phyloP scores from a whole-genome alignment of 2,113 vertebrate genomes.

The Seriola rivoliana region DNA sequence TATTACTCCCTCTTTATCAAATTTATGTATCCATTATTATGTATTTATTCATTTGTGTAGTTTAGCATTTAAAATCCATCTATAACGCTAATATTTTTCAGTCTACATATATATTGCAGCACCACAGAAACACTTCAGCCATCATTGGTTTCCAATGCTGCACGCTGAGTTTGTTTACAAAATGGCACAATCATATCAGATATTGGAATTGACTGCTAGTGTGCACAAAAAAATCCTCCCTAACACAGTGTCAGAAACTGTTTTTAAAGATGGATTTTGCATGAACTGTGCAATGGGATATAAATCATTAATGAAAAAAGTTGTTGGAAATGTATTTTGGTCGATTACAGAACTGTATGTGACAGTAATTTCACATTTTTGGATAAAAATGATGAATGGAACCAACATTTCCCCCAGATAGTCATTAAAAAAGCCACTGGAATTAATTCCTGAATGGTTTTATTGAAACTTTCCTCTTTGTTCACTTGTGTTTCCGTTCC shows the following conservation, averaged over 20 bases:
- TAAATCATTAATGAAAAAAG: background rate
- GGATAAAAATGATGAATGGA: background rate
- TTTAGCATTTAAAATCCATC: background rate
- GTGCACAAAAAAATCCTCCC: background rate
- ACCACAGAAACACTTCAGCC: background rate
- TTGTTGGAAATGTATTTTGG: background rate
- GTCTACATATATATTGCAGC: background rate
- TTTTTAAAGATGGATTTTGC: background rate
- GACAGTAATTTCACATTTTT: background rate
- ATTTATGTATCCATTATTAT: background rate
- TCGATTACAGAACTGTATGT: background rate
- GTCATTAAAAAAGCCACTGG: background rate
- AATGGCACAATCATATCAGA: background rate
- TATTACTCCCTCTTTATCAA: background rate
- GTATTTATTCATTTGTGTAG: too few species aligned
- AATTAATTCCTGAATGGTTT: background rate
- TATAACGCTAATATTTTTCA: background rate
- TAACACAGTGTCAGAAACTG: background rate
- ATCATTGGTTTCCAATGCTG: background rate
- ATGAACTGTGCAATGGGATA: background rate
- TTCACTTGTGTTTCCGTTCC: background rate
- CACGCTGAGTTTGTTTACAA: background rate
- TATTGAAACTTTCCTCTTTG: background rate
- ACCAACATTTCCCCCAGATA: background rate
- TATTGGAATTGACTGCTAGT: background rate